Percentiles rank a stretch among this genome's conserved stretches.
Conservation (phyloP, 2,888 invertebrate species). For the Lasius platythorax region DNA sequence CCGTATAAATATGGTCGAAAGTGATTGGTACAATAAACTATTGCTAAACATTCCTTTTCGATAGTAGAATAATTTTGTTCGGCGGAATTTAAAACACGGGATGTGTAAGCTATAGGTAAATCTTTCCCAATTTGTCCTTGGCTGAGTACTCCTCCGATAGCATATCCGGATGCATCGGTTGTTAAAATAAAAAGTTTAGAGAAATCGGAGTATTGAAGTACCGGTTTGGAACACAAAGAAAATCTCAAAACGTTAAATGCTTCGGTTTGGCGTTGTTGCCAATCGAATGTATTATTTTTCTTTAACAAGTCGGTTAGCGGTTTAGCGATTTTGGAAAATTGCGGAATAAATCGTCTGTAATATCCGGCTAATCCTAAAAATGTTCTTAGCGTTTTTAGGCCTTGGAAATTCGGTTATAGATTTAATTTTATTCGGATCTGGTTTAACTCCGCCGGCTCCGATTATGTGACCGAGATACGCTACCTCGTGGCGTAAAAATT, state of each 20-base stretch:
- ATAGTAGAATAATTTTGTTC: not conserved
- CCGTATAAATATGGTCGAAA: not conserved
- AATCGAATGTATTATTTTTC: conserved; percentile 67
- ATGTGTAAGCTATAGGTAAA: not conserved
- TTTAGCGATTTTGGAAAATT: conserved; percentile 59
- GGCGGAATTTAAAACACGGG: too few species aligned
- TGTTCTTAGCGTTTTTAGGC: not conserved
- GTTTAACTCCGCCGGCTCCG: conserved; percentile 62
- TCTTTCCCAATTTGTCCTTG: too few species aligned
- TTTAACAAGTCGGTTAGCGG: conserved; percentile 73
- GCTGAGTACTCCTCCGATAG: too few species aligned
- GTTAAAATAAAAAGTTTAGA: not conserved
- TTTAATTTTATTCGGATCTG: conserved; percentile 58
- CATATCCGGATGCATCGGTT: too few species aligned
- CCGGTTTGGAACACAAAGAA: not conserved
- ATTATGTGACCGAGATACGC: too few species aligned
- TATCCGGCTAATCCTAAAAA: conserved; percentile 79
- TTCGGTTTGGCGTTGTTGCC: conserved; percentile 45
- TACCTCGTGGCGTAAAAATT: too few species aligned
- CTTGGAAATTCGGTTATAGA: conserved; percentile 53
- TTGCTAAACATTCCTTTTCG: not conserved
- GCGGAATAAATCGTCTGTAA: conserved; percentile 77
- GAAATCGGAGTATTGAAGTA: not conserved
- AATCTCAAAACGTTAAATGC: not conserved
- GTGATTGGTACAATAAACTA: not conserved